phyloP scores from a whole-genome alignment of 2,888 invertebrate species.

The Cactoblastis cactorum region DNA sequence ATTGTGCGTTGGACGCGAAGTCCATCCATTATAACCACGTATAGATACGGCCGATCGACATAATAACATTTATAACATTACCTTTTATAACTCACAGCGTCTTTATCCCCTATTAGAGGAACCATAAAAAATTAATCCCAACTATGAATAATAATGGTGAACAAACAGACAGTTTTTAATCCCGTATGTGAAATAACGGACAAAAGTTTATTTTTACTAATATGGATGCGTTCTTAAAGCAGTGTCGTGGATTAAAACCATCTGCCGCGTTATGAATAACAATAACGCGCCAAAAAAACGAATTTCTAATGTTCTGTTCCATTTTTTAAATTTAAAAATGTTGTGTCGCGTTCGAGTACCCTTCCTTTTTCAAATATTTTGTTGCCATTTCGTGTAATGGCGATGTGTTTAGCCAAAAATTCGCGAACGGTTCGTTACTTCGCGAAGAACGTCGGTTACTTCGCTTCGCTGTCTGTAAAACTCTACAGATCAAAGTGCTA shows the following conservation, averaged over 20 bases:
- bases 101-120: constrained; percentile 15
- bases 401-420: too few species aligned
- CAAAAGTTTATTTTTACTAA: constrained; percentile 23
- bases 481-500: too few species aligned
- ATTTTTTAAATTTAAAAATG: not conserved
- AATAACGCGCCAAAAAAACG: constrained; percentile 6
- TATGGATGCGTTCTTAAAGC: constrained; percentile 11
- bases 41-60: not conserved
- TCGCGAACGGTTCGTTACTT: too few species aligned
- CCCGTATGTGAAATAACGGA: constrained; percentile 37
- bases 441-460: too few species aligned
- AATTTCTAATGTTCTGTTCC: constrained; percentile 3
- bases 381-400: constrained; percentile 51
- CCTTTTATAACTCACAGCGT: constrained; percentile 4
- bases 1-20: too few species aligned
- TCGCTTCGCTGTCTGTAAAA: too few species aligned
- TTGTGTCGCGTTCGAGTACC: not conserved
- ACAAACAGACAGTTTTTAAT: constrained; percentile 41
- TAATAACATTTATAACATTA: constrained; percentile 1
- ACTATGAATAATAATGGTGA: constrained; percentile 39
- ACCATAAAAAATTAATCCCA: constrained; percentile 28
- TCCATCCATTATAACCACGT: too few species aligned
- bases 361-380: not conserved
- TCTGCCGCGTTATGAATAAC: constrained; percentile 13
- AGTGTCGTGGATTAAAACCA: constrained; percentile 6